Evolutionary conservation across 2,888 invertebrate species (phyloP).

Genomic region (Carterocephalus palaemon): DNA sequence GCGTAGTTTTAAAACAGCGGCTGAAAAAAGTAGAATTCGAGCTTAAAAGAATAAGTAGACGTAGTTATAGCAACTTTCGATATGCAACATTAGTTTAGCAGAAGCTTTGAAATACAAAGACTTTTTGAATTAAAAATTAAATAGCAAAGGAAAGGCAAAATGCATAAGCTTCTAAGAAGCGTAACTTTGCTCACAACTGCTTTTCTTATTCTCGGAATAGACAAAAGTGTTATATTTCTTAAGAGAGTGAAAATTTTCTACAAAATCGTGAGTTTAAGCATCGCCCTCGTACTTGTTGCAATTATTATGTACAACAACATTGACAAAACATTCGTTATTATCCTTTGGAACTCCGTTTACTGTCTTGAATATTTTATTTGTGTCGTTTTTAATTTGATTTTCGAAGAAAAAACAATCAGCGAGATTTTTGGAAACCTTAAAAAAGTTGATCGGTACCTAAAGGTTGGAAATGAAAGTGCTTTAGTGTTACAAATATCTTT

Average conservation of each 20-base stretch:
- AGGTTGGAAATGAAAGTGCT: neutral
- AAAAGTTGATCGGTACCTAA: neutral
- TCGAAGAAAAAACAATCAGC: slow-evolving; percentile 1
- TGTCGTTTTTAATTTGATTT: slow-evolving; percentile 3
- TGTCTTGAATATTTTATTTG: neutral
- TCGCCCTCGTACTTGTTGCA: neutral
- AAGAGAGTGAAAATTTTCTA: neutral
- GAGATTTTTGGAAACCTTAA: neutral
- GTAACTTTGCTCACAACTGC: slow-evolving; percentile 1
- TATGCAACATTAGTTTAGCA: too few relatives aligned
- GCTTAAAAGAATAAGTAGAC: neutral
- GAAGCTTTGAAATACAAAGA: too few relatives aligned
- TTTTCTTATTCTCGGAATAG: slow-evolving; percentile 6
- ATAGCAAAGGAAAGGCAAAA: too few relatives aligned
- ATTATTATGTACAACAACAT: neutral
- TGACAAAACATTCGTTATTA: neutral
- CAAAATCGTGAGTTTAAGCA: slow-evolving; percentile 1
- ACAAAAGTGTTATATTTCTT: neutral
- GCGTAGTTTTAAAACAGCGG: slow-evolving; percentile 3
- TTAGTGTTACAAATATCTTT: slow-evolving; percentile 5
- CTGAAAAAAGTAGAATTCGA: neutral
- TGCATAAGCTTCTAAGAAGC: slow-evolving; percentile 1
- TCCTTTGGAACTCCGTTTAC: slow-evolving; percentile 11
- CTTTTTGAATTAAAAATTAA: too few relatives aligned
- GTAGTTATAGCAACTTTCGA: too few relatives aligned